These are phyloP conservation scores for Agraylea sexmaculata DNA, from an alignment of 1,140 invertebrate species.

Conservation along the genomic window DNA sequence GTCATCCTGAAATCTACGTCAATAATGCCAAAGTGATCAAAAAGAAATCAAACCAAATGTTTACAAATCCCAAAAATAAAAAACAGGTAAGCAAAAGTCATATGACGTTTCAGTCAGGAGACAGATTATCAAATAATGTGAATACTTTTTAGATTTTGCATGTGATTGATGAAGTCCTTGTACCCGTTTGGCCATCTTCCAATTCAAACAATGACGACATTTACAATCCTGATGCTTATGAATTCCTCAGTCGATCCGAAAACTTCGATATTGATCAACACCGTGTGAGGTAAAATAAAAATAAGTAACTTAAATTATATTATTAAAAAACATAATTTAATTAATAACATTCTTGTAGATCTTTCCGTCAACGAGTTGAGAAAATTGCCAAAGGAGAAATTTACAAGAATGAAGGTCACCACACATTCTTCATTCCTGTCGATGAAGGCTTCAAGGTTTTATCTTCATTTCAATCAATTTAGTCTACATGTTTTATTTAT, in stretches of 20 bases:
- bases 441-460: conserved; percentile 76
- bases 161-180: conserved; percentile 68
- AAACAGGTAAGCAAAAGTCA: conserved; percentile 50
- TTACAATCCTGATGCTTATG: conserved; percentile 66
- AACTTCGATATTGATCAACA: conserved; percentile 54
- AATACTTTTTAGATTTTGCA: conserved; percentile 54
- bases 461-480: conserved; percentile 1
- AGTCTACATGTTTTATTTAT: conserved; percentile 3
- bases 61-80: conserved; percentile 44
- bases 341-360: conserved; percentile 36
- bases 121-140: conserved; percentile 3
- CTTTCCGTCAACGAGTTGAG: conserved; percentile 61
- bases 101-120: neutral
- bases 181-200: conserved; percentile 50
- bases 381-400: conserved; percentile 57
- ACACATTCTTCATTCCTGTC: conserved; percentile 84
- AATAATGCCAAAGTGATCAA: conserved; percentile 67
- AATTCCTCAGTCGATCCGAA: conserved; percentile 65
- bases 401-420: conserved; percentile 61
- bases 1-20: conserved; percentile 60
- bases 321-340: conserved; percentile 6
- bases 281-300: conserved; percentile 44
- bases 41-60: conserved; percentile 54
- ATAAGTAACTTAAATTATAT: conserved; percentile 27
- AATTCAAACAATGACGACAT: conserved; percentile 45